Percentiles rank a stretch among this genome's conserved stretches.
Conservation (phyloP, 1,140 invertebrate species). For the Oreohelix idahoensis region DNA sequence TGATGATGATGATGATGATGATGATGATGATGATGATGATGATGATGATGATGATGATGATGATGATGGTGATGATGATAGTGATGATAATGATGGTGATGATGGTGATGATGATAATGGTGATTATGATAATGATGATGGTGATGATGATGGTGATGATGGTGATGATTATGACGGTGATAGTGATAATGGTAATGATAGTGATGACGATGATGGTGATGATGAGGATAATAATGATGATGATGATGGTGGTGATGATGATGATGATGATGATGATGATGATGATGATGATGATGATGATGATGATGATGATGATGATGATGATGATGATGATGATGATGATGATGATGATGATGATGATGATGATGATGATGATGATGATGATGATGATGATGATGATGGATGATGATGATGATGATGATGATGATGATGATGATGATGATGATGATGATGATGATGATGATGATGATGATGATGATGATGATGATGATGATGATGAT, state of each 20-base stretch:
- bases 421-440: conserved; percentile 2
- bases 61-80: neutral
- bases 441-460: neutral
- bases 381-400: neutral
- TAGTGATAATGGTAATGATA: neutral
- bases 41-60: neutral
- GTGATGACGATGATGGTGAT: neutral
- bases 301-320: conserved; percentile 2
- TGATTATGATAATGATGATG: neutral
- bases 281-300: neutral
- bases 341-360: neutral
- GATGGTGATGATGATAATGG: neutral
- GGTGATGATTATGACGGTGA: neutral
- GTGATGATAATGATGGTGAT: neutral
- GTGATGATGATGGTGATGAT: neutral
- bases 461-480: neutral
- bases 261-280: neutral
- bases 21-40: neutral
- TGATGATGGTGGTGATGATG: neutral
- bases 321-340: neutral
- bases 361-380: neutral
- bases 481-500: neutral
- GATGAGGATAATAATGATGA: neutral
- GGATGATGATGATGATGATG: neutral
- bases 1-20: conserved; percentile 1